phyloP scores from a whole-genome alignment of 2,797 vertebrate species.

The Phataginus tetradactyla region DNA sequence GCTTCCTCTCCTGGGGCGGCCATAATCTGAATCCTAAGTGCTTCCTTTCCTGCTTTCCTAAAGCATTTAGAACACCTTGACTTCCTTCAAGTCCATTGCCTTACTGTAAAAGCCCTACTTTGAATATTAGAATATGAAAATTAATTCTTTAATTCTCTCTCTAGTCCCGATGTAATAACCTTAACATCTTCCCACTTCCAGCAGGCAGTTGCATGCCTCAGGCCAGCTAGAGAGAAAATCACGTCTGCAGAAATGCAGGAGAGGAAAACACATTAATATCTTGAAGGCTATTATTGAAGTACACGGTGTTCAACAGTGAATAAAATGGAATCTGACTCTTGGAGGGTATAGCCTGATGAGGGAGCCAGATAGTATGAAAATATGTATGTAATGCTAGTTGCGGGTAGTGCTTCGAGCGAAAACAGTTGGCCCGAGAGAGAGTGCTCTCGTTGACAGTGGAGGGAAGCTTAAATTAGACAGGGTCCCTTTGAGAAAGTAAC shows the following conservation, averaged over 20 bases:
- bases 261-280: background rate
- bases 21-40: background rate
- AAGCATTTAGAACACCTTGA: background rate
- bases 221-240: background rate
- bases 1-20: background rate
- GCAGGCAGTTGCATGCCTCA: background rate
- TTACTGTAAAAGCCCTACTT: background rate
- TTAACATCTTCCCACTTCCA: background rate
- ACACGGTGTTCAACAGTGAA: background rate
- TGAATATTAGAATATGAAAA: background rate
- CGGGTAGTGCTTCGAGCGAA: background rate
- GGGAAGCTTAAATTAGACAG: background rate
- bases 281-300: background rate
- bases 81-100: background rate
- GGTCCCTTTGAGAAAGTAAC: background rate
- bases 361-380: background rate
- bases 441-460: background rate
- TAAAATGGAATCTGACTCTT: background rate
- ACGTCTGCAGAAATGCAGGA: background rate
- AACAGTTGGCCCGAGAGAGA: background rate
- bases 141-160: background rate
- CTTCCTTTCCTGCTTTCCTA: background rate
- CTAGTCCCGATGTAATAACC: background rate
- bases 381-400: background rate
- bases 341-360: background rate